Evolutionary conservation across 2,888 invertebrate genomes (phyloP).

Genomic region (Atrina japonica): DNA sequence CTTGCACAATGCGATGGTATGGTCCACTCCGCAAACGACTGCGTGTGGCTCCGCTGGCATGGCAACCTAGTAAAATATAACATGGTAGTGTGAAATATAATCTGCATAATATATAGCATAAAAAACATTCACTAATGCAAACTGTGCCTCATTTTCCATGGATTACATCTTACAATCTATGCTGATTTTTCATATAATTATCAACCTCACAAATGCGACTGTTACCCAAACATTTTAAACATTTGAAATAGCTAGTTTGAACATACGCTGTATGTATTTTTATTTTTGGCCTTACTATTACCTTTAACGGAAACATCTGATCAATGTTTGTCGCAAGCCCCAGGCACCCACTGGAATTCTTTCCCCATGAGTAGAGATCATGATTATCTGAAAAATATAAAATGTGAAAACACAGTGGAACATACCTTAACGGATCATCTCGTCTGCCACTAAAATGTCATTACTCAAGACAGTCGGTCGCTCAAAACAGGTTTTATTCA

Average conservation of each 20-base stretch:
- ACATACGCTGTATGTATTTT: no score
- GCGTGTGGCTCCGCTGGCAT: conserved; percentile 89
- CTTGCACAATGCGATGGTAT: conserved; percentile 75
- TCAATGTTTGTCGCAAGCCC: conserved; percentile 86
- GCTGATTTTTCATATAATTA: background rate
- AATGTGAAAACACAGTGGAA: background rate
- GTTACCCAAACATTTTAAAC: no score
- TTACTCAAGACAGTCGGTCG: no score
- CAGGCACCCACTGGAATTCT: conserved; percentile 90
- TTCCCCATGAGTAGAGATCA: conserved; percentile 95
- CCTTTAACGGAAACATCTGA: conserved; percentile 94
- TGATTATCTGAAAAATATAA: conserved; percentile 83
- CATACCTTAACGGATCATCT: no score
- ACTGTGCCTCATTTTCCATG: background rate
- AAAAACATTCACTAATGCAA: conserved; percentile 9
- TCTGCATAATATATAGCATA: conserved; percentile 1
- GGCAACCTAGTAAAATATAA: conserved; percentile 83
- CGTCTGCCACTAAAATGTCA: no score
- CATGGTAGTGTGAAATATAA: no score
- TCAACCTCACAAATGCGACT: background rate
- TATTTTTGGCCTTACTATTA: no score
- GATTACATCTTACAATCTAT: background rate
- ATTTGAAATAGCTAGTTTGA: no score
- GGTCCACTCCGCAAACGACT: conserved; percentile 91
- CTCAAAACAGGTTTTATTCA: no score